Percentiles rank a stretch among this genome's conserved stretches.
phyloP scores from a whole-genome alignment of 2,797 vertebrate genomes.

The Syngnathus rostellatus region DNA sequence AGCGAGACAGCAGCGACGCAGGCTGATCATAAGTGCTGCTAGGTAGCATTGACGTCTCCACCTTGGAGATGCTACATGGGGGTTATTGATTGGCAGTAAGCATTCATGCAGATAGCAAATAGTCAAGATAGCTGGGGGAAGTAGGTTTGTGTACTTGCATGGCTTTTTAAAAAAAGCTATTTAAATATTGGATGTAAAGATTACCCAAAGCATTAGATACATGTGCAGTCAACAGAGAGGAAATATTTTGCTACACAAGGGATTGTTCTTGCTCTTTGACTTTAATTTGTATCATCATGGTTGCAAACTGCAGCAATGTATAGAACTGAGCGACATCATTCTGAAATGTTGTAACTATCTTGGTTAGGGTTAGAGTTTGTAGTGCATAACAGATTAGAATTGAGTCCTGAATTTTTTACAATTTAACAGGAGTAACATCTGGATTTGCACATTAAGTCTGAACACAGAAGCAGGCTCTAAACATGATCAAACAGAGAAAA shows the following conservation, averaged over 20 bases:
- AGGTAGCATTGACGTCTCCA: slow-evolving; percentile 61
- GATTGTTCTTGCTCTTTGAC: not conserved
- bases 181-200: not conserved
- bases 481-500: not conserved
- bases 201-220: not conserved
- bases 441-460: not conserved
- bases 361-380: not conserved
- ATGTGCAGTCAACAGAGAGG: not conserved
- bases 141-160: slow-evolving; percentile 7
- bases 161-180: not conserved
- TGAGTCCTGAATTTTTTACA: not conserved
- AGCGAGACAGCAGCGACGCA: slow-evolving; percentile 41
- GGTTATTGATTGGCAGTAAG: slow-evolving; percentile 68
- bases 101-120: slow-evolving; percentile 68
- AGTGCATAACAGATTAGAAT: not conserved
- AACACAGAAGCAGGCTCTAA: not conserved
- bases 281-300: not conserved
- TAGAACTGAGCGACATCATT: not conserved
- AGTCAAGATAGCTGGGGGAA: slow-evolving; percentile 54
- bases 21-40: slow-evolving; percentile 60
- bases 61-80: slow-evolving; percentile 58
- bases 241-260: not conserved
- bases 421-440: not conserved
- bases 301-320: not conserved
- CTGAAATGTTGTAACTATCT: not conserved